These are phyloP conservation scores for Enoplolaimus lenunculus DNA, from an alignment of 2,888 invertebrate species.

Conservation along the genomic window DNA sequence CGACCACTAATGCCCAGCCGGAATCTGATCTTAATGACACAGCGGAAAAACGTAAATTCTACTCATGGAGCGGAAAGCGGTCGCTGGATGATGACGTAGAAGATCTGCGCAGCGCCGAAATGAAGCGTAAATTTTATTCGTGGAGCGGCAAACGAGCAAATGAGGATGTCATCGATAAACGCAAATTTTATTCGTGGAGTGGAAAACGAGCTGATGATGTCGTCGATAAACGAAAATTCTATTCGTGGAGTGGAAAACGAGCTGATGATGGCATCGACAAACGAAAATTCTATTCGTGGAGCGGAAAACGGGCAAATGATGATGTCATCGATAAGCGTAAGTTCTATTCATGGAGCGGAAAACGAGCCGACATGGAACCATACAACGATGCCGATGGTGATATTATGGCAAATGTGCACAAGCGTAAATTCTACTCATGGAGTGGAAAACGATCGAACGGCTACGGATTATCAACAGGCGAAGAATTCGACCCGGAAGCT, in stretches of 20 bases:
- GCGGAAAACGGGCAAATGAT: not conserved
- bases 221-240: too few relatives aligned
- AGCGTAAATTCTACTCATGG: conserved; percentile 2
- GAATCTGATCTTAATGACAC: too few relatives aligned
- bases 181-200: not conserved
- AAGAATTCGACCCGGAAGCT: too few relatives aligned
- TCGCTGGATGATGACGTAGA: conserved; percentile 7
- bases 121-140: conserved; percentile 19
- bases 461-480: too few relatives aligned
- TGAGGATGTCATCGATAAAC: conserved; percentile 2
- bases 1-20: too few relatives aligned
- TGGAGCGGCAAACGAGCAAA: conserved; percentile 18
- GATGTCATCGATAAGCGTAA: not conserved
- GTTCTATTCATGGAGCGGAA: conserved; percentile 1
- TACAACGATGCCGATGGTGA: not conserved
- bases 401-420: not conserved
- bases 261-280: too few relatives aligned
- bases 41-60: not conserved
- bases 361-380: too few relatives aligned
- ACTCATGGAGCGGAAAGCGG: conserved; percentile 3
- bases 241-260: too few relatives aligned
- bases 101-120: not conserved
- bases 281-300: conserved; percentile 5
- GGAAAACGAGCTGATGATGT: not conserved
- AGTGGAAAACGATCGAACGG: conserved; percentile 1